phyloP scores from a whole-genome alignment of 30 jellyfish, hydroid and myxozoan species.

The Pseudorhiza aurosa region DNA sequence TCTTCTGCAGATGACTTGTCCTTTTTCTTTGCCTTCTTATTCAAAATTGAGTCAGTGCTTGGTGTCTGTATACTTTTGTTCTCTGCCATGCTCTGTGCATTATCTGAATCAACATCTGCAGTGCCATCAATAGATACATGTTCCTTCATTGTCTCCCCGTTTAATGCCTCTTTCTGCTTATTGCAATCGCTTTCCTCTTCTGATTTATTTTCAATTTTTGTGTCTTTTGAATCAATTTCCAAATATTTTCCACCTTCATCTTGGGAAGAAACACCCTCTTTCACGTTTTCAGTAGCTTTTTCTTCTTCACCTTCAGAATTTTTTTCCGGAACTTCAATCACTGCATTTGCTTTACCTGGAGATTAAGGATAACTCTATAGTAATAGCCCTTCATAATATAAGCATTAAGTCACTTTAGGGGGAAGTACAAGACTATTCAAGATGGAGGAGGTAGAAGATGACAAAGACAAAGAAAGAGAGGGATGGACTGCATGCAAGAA shows the following conservation, averaged over 20 bases:
- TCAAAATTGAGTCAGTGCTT: background rate
- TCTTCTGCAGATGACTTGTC: constrained; percentile 64
- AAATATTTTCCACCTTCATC: background rate
- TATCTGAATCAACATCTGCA: background rate
- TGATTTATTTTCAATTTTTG: background rate
- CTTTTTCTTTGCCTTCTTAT: constrained; percentile 49
- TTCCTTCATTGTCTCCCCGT: constrained; percentile 2
- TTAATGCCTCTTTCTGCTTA: background rate
- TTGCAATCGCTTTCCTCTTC: background rate
- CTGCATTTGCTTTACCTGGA: background rate
- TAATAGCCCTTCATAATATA: too few species aligned
- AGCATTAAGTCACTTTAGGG: too few species aligned
- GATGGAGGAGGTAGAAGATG: too few species aligned
- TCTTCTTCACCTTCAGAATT: background rate
- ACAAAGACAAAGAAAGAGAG: too few species aligned
- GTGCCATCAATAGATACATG: background rate
- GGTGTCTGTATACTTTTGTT: constrained; percentile 62
- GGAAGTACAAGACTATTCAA: too few species aligned
- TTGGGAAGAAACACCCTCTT: background rate
- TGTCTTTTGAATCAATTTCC: background rate
- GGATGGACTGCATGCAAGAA: too few species aligned
- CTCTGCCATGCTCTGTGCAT: background rate
- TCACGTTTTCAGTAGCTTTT: background rate
- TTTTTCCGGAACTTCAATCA: background rate
- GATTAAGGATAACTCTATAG: too few species aligned